Evolutionary conservation across 2,888 invertebrate species (phyloP).

Genomic region (Mactromeris polynyma): DNA sequence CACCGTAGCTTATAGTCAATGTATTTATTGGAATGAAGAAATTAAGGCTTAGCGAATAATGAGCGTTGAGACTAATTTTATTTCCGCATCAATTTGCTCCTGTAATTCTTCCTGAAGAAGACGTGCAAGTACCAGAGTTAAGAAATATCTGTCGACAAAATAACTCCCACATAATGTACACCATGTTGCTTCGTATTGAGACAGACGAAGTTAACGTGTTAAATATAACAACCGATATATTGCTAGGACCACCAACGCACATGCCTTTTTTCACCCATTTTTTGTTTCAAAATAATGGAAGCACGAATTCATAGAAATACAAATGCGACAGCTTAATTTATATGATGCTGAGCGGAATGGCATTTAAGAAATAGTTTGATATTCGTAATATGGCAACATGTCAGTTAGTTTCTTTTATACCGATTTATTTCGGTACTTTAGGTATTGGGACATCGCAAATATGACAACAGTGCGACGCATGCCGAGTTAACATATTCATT

Average conservation of each 20-base stretch:
- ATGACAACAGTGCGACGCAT: too few species aligned
- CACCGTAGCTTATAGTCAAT: not conserved
- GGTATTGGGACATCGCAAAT: too few species aligned
- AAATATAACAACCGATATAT: not conserved
- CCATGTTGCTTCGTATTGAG: not conserved
- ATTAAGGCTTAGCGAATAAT: slow-evolving; percentile 21
- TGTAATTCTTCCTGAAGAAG: not conserved
- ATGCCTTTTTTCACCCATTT: not conserved
- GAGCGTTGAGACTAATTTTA: slow-evolving; percentile 19
- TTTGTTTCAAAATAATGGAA: not conserved
- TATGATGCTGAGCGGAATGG: not conserved
- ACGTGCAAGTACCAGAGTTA: not conserved
- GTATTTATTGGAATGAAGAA: not conserved
- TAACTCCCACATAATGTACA: slow-evolving; percentile 13
- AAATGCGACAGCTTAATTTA: not conserved
- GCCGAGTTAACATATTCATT: too few species aligned
- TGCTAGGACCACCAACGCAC: not conserved
- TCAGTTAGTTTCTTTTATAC: not conserved
- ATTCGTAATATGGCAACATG: not conserved
- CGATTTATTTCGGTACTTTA: too few species aligned
- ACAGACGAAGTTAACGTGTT: not conserved
- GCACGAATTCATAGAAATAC: not conserved
- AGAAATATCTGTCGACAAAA: not conserved
- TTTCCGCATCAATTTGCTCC: slow-evolving; percentile 3
- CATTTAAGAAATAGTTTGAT: not conserved